phyloP scores from a whole-genome alignment of 2,113 vertebrate species.

The Odocoileus virginianus region DNA sequence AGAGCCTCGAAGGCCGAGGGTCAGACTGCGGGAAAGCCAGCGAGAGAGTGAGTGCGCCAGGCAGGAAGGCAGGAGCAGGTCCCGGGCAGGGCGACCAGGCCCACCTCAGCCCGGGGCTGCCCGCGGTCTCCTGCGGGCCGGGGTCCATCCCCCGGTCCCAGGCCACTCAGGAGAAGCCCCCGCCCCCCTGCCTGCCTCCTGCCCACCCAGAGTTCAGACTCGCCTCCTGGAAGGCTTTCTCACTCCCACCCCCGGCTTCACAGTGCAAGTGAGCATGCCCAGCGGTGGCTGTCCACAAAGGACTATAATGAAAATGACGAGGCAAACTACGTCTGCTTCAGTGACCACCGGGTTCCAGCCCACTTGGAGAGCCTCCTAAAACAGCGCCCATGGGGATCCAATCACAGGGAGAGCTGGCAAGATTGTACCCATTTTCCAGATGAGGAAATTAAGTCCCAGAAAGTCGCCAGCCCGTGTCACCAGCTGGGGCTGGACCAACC shows the following conservation, averaged over 20 bases:
- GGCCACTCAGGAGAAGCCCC: neutral
- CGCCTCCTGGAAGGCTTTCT: neutral
- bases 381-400: fast-evolving
- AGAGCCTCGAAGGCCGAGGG: fast-evolving
- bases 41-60: fast-evolving
- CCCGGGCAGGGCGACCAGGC: neutral
- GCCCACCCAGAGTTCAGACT: neutral
- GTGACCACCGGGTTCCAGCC: neutral
- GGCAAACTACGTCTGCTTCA: fast-evolving
- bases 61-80: neutral
- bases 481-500: fast-evolving
- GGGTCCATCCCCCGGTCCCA: neutral
- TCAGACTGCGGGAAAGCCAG: neutral
- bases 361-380: neutral
- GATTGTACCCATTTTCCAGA: neutral
- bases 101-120: neutral
- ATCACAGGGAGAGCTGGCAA: fast-evolving
- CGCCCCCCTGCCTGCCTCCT: neutral
- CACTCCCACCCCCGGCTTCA: neutral
- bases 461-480: neutral
- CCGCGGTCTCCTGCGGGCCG: neutral
- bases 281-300: neutral
- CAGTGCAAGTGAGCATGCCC: neutral
- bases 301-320: fast-evolving
- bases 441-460: neutral